phyloP scores from a whole-genome alignment of 2,888 invertebrate species.

The Apodemia mormo region DNA sequence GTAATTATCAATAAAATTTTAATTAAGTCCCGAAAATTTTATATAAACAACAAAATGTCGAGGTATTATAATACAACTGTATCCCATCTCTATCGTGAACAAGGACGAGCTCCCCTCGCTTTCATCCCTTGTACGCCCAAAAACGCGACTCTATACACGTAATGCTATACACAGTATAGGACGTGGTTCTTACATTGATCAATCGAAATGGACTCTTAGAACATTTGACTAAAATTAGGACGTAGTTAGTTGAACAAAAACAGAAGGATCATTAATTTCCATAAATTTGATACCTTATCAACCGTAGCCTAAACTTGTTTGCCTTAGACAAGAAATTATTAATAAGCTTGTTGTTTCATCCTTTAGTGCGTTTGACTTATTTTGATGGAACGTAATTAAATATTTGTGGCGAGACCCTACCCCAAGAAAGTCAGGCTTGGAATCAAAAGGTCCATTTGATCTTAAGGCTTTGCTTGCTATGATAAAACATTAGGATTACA shows the following conservation, averaged over 20 bases:
- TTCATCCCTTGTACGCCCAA: constrained; percentile 29
- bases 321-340: constrained; percentile 10
- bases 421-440: constrained; percentile 5
- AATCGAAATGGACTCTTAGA: constrained; percentile 23
- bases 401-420: constrained; percentile 10
- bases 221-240: neutral
- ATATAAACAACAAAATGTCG: constrained; percentile 26
- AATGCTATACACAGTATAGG: constrained; percentile 22
- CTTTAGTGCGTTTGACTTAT: constrained; percentile 11
- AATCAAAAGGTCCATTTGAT: constrained; percentile 3
- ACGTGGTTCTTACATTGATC: constrained; percentile 28
- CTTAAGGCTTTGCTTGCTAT: neutral
- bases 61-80: constrained; percentile 30
- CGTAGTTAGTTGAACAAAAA: neutral
- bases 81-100: constrained; percentile 27
- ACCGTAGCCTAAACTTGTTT: constrained; percentile 11
- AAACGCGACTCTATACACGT: constrained; percentile 13
- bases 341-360: constrained; percentile 13
- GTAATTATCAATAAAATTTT: neutral
- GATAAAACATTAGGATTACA: neutral
- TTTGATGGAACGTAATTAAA: constrained; percentile 14
- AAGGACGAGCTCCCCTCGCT: constrained; percentile 27
- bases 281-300: constrained; percentile 15
- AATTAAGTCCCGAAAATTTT: constrained; percentile 16
- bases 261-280: constrained; percentile 6